Conservation (phyloP, 2,113 vertebrate genomes). For the Deroptyus accipitrinus region DNA sequence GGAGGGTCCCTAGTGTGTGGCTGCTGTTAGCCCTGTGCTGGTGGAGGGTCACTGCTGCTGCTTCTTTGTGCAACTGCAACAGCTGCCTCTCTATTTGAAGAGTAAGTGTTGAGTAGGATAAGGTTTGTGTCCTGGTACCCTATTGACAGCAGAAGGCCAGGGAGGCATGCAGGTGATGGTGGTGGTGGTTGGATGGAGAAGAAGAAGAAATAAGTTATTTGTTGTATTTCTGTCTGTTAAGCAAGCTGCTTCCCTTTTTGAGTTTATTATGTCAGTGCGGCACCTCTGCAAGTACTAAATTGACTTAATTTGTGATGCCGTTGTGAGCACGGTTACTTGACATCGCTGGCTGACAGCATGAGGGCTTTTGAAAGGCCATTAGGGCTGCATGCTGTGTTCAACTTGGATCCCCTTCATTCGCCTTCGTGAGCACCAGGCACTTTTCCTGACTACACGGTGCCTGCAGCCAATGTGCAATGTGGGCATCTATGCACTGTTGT, state of each 20-base stretch:
- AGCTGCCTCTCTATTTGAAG: not conserved
- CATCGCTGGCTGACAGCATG: not conserved
- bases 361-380: not conserved
- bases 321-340: not conserved
- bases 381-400: rapidly evolving
- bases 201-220: too few species aligned
- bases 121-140: not conserved
- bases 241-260: not conserved
- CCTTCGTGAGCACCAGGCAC: not conserved
- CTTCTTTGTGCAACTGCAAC: not conserved
- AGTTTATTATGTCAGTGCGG: not conserved
- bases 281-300: not conserved
- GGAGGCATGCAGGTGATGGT: rapidly evolving
- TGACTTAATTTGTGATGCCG: not conserved
- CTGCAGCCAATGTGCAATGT: not conserved
- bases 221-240: not conserved
- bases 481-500: rapidly evolving
- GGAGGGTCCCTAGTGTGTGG: not conserved
- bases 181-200: not conserved
- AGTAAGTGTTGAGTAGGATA: not conserved
- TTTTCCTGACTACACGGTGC: not conserved
- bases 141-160: not conserved
- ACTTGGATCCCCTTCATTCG: not conserved
- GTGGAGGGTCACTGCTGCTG: not conserved
- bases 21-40: not conserved